Percentiles rank a stretch among this genome's conserved stretches.
Evolutionary conservation across 2,888 invertebrate species (phyloP).

Genomic region (Galerucella nymphaeae): DNA sequence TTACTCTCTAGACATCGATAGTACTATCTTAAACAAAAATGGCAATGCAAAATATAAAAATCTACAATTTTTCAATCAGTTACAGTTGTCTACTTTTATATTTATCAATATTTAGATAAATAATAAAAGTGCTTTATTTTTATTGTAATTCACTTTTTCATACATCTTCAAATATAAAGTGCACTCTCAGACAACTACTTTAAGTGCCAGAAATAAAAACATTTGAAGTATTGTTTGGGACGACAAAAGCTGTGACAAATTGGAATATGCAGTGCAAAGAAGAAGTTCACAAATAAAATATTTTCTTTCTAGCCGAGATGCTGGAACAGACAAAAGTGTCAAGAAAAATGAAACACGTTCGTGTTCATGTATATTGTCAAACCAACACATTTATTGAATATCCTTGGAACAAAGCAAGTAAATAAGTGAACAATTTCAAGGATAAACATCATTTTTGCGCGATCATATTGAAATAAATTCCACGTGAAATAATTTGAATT

Average conservation of each 20-base stretch:
- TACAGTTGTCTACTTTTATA: too few relatives aligned
- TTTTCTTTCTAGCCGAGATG: slow-evolving; percentile 4
- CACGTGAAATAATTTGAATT: too few relatives aligned
- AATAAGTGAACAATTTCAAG: background rate
- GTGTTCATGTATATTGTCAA: background rate
- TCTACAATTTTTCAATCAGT: too few relatives aligned
- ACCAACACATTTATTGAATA: background rate
- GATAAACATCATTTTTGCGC: too few relatives aligned
- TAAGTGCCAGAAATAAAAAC: background rate
- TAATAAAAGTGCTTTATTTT: background rate
- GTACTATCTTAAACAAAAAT: too few relatives aligned
- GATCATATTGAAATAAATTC: too few relatives aligned
- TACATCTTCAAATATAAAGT: background rate
- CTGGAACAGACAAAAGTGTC: background rate
- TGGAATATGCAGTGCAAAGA: background rate
- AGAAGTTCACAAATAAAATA: slow-evolving; percentile 8
- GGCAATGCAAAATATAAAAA: too few relatives aligned
- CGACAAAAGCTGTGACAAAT: background rate
- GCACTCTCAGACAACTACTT: background rate
- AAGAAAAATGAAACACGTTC: slow-evolving; percentile 4
- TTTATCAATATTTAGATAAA: too few relatives aligned
- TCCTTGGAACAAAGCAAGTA: background rate
- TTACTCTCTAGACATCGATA: too few relatives aligned
- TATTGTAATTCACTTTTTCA: background rate
- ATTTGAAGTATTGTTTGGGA: background rate